Evolutionary conservation across 2,888 invertebrate species (phyloP), one percentile per base, ranked within the genome.

Genomic region (Hydrotaea diabolus): DNA sequence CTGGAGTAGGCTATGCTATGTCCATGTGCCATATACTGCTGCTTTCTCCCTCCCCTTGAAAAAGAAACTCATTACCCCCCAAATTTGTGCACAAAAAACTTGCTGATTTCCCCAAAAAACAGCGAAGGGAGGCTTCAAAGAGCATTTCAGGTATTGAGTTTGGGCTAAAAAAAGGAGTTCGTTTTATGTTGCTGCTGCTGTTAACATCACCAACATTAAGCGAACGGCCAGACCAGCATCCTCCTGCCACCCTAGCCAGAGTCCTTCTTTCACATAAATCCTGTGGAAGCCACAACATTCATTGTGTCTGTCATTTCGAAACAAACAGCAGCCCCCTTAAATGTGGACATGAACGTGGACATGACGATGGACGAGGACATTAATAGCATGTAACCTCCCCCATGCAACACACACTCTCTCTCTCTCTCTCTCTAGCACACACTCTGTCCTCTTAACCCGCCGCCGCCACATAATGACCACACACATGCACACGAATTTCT

Each of bases 381-480:
- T 59, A 59, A 26, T 59, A 26, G 23, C 59, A 59, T 59, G 49
- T n/a, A n/a, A 49, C 15, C 49, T n/a, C 49, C 49, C 49, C 49
- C 49, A 13, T n/a, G n/a, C 49, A 49, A 2, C n/a, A n/a, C 49
- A n/a, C 7, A 2, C 5, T 21, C 23, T 4, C 17, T 2, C 53
- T 19, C 53, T 19, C 17, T 19, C n/a, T 4, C 53, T 17, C n/a
- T n/a, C n/a, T n/a, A n/a, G n/a, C n/a, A n/a, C n/a, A n/a, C n/a
- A n/a, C n/a, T n/a, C n/a, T n/a, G n/a, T n/a, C n/a, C n/a, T n/a
- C n/a, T n/a, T n/a, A n/a, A n/a, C n/a, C n/a, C n/a, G n/a, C n/a
- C n/a, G n/a, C n/a, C n/a, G n/a, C n/a, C n/a, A n/a, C n/a, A n/a
- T n/a, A 17, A 53, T 53, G 53, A 53, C 55, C 55, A 19, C 55